These are phyloP conservation scores for Acanthiza pusilla DNA, from an alignment of 2,797 vertebrate genomes.

Conservation along the genomic window DNA sequence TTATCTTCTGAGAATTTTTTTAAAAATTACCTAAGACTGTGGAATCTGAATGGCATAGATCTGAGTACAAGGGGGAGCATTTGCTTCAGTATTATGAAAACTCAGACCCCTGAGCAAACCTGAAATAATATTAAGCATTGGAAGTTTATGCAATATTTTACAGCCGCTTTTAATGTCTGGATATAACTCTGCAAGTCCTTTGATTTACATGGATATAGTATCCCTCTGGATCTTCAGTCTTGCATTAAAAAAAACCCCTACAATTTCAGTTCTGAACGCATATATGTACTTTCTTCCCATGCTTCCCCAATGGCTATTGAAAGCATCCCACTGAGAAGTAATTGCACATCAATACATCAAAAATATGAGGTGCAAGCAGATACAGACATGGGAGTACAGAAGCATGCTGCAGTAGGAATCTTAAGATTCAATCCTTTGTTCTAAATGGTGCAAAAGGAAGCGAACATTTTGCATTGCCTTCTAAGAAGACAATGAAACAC, in stretches of 20 bases:
- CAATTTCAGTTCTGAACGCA: not conserved
- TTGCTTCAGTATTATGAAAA: not conserved
- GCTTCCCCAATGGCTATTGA: not conserved
- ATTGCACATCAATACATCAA: not conserved
- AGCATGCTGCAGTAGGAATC: not conserved
- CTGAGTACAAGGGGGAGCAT: not conserved
- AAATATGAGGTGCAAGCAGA: not conserved
- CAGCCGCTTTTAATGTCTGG: not conserved
- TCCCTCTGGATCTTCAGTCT: not conserved
- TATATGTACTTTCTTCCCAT: accelerated
- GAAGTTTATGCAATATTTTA: not conserved
- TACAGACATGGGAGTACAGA: not conserved
- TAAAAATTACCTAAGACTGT: not conserved
- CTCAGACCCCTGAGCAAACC: not conserved
- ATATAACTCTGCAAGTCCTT: not conserved
- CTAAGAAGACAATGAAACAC: not conserved
- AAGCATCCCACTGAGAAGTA: not conserved
- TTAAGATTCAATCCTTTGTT: not conserved
- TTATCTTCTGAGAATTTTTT: not conserved
- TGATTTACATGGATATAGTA: not conserved
- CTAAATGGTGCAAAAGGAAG: not conserved
- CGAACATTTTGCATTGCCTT: not conserved
- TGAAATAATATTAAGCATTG: not conserved
- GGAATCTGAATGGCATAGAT: not conserved
- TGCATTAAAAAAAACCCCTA: not conserved